Conservation (phyloP, 2,797 vertebrate species). For the Sorex maritimensis region DNA sequence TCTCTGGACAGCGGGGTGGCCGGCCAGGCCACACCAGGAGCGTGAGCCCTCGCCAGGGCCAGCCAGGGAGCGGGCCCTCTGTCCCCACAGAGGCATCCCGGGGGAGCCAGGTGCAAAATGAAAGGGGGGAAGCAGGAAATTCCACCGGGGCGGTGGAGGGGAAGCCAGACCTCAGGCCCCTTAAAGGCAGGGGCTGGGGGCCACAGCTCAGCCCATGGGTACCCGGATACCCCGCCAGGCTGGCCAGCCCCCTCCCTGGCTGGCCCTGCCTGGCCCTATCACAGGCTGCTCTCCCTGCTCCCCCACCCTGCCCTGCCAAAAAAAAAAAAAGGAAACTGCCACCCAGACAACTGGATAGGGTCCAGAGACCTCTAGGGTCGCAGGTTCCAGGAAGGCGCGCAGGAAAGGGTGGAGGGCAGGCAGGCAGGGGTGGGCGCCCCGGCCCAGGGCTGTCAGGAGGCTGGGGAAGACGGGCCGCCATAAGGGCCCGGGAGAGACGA, state of each 20-base stretch:
- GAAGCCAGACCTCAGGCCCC: not conserved
- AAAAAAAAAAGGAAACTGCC: constrained; percentile 68
- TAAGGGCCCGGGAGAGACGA: not conserved
- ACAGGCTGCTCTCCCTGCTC: constrained; percentile 66
- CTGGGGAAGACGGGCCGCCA: not conserved
- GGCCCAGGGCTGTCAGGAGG: constrained; percentile 13
- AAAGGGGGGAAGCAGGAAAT: constrained; percentile 69
- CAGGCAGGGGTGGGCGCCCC: constrained; percentile 48
- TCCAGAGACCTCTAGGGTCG: constrained; percentile 86
- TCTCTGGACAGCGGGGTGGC: not conserved
- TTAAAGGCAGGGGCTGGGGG: constrained; percentile 24
- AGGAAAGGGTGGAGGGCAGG: constrained; percentile 52
- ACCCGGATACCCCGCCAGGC: not conserved
- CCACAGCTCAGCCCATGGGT: not conserved
- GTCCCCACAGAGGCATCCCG: not conserved
- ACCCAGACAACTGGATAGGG: constrained; percentile 85
- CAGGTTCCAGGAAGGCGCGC: constrained; percentile 84
- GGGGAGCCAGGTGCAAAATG: constrained; percentile 40
- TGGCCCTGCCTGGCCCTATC: constrained; percentile 54
- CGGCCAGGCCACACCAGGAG: constrained; percentile 26
- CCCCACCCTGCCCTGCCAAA: constrained; percentile 51
- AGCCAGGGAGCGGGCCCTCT: not conserved
- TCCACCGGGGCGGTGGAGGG: constrained; percentile 29
- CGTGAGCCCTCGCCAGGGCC: not conserved
- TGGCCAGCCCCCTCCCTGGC: constrained; percentile 63